Conservation (phyloP, 2,888 invertebrate genomes). For the Parnassius orleans region DNA sequence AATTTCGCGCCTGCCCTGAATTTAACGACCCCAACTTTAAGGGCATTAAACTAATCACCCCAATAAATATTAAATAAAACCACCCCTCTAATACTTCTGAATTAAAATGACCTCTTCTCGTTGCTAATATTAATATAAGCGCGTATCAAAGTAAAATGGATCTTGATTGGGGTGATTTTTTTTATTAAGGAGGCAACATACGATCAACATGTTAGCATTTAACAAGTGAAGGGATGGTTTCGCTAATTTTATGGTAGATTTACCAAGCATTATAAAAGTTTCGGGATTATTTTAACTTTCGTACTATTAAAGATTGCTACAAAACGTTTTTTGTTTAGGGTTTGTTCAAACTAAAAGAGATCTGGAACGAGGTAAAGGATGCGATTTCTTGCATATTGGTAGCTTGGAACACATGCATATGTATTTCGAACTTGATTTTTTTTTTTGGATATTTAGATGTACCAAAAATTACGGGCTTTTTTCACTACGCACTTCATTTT, state of each 20-base stretch:
- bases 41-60: conserved; percentile 36
- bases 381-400: too few relatives aligned
- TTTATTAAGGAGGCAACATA: conserved; percentile 29
- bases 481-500: too few relatives aligned
- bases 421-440: too few relatives aligned
- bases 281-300: background rate
- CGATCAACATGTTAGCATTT: conserved; percentile 31
- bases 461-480: too few relatives aligned
- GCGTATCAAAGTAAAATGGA: conserved; percentile 23
- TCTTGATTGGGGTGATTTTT: conserved; percentile 17
- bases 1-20: conserved; percentile 34
- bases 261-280: conserved; percentile 20
- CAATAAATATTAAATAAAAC: conserved; percentile 39
- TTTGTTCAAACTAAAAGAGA: too few relatives aligned
- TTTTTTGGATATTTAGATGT: too few relatives aligned
- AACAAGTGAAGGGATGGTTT: conserved; percentile 29
- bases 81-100: conserved; percentile 29
- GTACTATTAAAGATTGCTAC: background rate
- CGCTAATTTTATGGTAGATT: conserved; percentile 31
- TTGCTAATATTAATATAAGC: conserved; percentile 11
- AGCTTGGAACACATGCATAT: too few relatives aligned
- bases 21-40: conserved; percentile 37
- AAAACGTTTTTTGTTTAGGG: too few relatives aligned
- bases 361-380: too few relatives aligned
- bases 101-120: conserved; percentile 17